phyloP scores from a whole-genome alignment of 2,113 vertebrate genomes.

The Dolichallabes microphthalmus region DNA sequence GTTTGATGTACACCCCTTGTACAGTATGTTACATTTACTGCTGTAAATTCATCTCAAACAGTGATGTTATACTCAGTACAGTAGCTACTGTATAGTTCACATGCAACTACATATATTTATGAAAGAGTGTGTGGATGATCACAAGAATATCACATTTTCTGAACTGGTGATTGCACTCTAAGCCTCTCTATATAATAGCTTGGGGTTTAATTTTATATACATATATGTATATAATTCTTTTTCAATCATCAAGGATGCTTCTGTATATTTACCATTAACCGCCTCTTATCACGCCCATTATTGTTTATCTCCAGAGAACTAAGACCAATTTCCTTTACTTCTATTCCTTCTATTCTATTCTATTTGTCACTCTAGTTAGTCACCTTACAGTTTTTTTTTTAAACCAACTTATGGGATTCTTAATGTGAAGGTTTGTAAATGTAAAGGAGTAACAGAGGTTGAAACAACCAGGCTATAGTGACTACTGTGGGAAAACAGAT shows the following conservation, averaged over 20 bases:
- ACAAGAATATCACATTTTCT: neutral
- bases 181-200: neutral
- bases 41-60: neutral
- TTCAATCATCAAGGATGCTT: neutral
- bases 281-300: neutral
- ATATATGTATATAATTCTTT: neutral
- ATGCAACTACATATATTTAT: neutral
- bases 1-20: no score
- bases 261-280: neutral
- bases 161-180: neutral
- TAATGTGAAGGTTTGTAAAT: neutral
- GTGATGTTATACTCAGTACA: neutral
- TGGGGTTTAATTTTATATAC: neutral
- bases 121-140: neutral
- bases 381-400: neutral
- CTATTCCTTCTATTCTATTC: no score
- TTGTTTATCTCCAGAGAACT: neutral
- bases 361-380: neutral
- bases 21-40: neutral
- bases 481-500: constrained; percentile 21
- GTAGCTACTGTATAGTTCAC: neutral
- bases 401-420: neutral
- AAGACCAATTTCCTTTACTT: neutral
- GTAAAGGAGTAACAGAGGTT: neutral
- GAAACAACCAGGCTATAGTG: neutral